Conservation (phyloP, 1,140 invertebrate genomes). For the Drosophila yakuba region DNA sequence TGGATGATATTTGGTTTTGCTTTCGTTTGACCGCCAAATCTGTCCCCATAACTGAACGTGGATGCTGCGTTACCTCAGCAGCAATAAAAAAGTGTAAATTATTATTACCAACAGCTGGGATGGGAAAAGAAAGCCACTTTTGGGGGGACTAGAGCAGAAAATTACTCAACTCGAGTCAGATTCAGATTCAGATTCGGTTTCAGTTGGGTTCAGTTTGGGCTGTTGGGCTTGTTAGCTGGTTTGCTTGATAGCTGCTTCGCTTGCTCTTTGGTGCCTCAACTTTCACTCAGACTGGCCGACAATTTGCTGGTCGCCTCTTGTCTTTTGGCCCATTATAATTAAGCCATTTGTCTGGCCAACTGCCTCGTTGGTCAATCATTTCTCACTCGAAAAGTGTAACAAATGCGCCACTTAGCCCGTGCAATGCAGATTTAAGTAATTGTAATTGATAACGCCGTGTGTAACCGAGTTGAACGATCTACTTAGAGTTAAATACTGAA, state of each 20-base stretch:
- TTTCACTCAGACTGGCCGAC: slow-evolving; percentile 35
- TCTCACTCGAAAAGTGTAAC: slow-evolving; percentile 62
- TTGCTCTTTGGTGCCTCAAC: slow-evolving; percentile 19
- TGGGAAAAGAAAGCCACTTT: slow-evolving; percentile 58
- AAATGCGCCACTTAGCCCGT: slow-evolving; percentile 36
- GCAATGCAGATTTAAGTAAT: slow-evolving; percentile 32
- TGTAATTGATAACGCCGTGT: slow-evolving; percentile 34
- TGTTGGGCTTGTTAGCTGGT: slow-evolving; percentile 42
- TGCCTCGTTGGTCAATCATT: slow-evolving; percentile 47
- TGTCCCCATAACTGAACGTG: slow-evolving; percentile 1
- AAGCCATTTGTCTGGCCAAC: slow-evolving; percentile 60
- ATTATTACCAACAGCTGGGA: slow-evolving; percentile 52
- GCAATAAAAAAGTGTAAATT: slow-evolving; percentile 70
- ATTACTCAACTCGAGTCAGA: slow-evolving; percentile 65
- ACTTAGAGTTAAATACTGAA: background rate
- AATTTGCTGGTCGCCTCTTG: slow-evolving; percentile 6
- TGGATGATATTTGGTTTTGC: slow-evolving; percentile 35
- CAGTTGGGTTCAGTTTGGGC: slow-evolving; percentile 23
- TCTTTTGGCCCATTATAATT: slow-evolving; percentile 61
- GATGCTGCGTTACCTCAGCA: slow-evolving; percentile 59
- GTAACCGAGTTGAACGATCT: slow-evolving; percentile 48
- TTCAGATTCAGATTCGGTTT: slow-evolving; percentile 32
- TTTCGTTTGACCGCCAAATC: slow-evolving; percentile 71
- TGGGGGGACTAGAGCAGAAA: slow-evolving; percentile 65
- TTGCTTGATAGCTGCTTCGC: slow-evolving; percentile 10